Percentiles rank a stretch among this genome's conserved stretches.
Conservation (phyloP, 2,888 invertebrate species). For the Orthonevra nobilis region DNA sequence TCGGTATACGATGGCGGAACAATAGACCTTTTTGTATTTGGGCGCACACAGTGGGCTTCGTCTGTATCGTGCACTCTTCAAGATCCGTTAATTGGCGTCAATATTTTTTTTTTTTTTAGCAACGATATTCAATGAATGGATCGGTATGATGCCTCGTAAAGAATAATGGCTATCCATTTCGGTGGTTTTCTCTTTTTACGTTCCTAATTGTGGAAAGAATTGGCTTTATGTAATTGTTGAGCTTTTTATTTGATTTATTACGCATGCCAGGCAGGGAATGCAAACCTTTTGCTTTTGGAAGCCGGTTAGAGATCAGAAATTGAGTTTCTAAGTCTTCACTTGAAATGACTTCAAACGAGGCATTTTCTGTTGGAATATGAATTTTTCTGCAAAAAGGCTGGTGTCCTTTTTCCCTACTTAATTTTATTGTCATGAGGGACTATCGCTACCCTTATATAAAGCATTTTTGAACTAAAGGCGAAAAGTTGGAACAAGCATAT, state of each 20-base stretch:
- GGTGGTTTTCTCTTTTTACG: slow-evolving; percentile 41
- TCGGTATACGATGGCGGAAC: slow-evolving; percentile 27
- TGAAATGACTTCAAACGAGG: too few species aligned
- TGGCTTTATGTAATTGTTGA: slow-evolving; percentile 22
- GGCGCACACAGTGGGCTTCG: not conserved
- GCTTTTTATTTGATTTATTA: slow-evolving; percentile 29
- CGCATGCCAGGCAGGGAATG: not conserved
- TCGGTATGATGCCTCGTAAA: not conserved
- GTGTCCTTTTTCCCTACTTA: too few species aligned
- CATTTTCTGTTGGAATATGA: too few species aligned
- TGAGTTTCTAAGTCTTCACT: too few species aligned
- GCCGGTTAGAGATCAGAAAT: too few species aligned
- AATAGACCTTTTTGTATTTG: slow-evolving; percentile 23
- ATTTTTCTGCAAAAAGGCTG: too few species aligned
- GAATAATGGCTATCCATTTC: slow-evolving; percentile 9
- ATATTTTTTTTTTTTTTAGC: slow-evolving; percentile 28
- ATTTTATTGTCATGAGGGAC: too few species aligned
- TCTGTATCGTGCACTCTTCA: slow-evolving; percentile 39
- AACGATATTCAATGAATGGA: slow-evolving; percentile 31
- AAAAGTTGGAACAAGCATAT: too few species aligned
- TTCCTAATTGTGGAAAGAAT: slow-evolving; percentile 17
- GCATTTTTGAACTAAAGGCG: too few species aligned
- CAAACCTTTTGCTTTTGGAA: slow-evolving; percentile 6
- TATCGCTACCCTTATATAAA: too few species aligned
- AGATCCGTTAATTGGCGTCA: slow-evolving; percentile 45